Percentiles rank a stretch among this genome's conserved stretches.
phyloP scores from a whole-genome alignment of 2,888 invertebrate genomes.

The Ornithoptera alexandrae region DNA sequence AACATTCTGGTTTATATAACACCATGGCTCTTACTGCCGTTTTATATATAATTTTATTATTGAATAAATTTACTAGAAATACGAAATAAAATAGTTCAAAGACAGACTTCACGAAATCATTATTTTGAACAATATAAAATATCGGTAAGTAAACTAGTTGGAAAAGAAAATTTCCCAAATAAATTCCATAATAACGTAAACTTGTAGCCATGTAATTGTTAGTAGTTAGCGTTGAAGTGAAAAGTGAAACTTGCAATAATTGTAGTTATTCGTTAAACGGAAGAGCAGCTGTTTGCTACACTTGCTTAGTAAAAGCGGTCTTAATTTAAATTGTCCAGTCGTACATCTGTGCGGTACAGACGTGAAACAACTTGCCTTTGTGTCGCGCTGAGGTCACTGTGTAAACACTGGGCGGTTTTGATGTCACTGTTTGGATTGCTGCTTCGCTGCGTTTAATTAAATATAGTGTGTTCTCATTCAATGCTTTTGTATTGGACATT shows the following conservation, averaged over 20 bases:
- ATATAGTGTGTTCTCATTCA: background rate
- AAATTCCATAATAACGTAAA: background rate
- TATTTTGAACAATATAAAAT: too few species aligned
- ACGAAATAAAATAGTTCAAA: too few species aligned
- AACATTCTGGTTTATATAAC: too few species aligned
- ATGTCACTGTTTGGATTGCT: slow-evolving; percentile 19
- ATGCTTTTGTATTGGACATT: background rate
- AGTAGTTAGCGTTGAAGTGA: background rate
- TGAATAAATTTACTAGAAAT: too few species aligned
- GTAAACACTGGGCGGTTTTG: slow-evolving; percentile 24
- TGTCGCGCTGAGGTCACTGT: slow-evolving; percentile 24
- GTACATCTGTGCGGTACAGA: slow-evolving; percentile 11
- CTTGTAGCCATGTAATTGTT: background rate
- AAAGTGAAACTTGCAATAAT: slow-evolving; percentile 4
- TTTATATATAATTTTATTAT: too few species aligned
- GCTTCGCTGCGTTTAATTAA: slow-evolving; percentile 22
- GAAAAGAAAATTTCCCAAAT: background rate
- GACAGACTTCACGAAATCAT: too few species aligned
- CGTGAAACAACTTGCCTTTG: slow-evolving; percentile 27
- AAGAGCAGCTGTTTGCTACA: slow-evolving; percentile 19
- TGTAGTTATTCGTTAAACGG: slow-evolving; percentile 1
- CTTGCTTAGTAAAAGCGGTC: slow-evolving; percentile 12
- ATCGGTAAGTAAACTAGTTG: background rate
- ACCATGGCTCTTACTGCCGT: too few species aligned
- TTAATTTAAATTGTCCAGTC: slow-evolving; percentile 28